A percentile compares a stretch with the other conserved stretches of the same genome.
Conservation (phyloP, 2,888 invertebrate genomes). For the Amphipyra berbera region DNA sequence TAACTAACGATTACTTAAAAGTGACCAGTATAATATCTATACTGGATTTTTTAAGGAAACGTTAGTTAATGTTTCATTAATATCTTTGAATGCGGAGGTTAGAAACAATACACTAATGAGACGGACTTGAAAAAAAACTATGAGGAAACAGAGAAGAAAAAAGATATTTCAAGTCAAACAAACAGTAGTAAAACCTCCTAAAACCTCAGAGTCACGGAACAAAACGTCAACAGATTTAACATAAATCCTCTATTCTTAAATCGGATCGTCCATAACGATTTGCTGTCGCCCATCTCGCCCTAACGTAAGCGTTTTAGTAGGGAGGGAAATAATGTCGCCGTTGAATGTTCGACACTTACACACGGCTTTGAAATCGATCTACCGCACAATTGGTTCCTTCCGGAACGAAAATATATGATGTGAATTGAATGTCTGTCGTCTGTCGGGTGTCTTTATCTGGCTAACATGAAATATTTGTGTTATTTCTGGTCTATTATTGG, state of each 20-base stretch:
- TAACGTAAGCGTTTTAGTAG: conserved; percentile 11
- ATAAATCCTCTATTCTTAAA: conserved; percentile 40
- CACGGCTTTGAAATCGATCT: conserved; percentile 43
- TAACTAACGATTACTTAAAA: too few relatives aligned
- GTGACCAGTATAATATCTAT: too few relatives aligned
- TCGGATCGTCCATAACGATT: conserved; percentile 37
- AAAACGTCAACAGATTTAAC: conserved; percentile 36
- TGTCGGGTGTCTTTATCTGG: background rate
- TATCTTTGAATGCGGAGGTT: too few relatives aligned
- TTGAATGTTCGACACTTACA: conserved; percentile 39
- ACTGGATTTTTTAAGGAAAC: too few relatives aligned
- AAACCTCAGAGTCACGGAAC: conserved; percentile 13
- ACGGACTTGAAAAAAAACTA: too few relatives aligned
- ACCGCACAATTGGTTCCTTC: conserved; percentile 33
- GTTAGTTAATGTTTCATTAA: too few relatives aligned
- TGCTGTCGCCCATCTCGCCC: conserved; percentile 16
- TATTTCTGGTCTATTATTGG: too few relatives aligned
- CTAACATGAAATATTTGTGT: background rate
- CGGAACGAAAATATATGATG: conserved; percentile 19
- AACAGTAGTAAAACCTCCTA: conserved; percentile 13
- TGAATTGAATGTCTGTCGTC: conserved; percentile 3
- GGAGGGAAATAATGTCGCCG: conserved; percentile 13
- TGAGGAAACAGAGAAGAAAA: too few relatives aligned
- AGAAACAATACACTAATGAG: too few relatives aligned
- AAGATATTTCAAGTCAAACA: too few relatives aligned